Evolutionary conservation across 2,888 invertebrate genomes (phyloP).

Genomic region (Empis stercorea): DNA sequence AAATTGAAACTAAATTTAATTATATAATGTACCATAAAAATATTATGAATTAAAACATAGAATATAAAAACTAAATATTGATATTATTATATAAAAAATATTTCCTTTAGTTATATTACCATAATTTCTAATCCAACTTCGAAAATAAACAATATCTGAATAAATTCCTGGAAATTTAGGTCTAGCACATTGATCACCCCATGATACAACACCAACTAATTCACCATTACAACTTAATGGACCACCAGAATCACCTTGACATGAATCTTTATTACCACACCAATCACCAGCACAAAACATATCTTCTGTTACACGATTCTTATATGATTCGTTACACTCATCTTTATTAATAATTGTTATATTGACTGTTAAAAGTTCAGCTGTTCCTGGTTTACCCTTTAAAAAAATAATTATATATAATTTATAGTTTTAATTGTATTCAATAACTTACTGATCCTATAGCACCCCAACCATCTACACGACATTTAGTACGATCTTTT

Average conservation of each 20-base stretch:
- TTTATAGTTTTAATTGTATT: not conserved
- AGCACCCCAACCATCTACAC: conserved; percentile 27
- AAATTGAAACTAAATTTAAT: no score
- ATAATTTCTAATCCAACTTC: conserved; percentile 9
- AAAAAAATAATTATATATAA: no score
- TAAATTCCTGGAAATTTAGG: conserved; percentile 60
- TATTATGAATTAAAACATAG: no score
- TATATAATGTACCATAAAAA: no score
- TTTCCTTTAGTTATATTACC: not conserved
- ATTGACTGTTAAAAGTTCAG: conserved; percentile 11
- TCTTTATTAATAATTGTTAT: conserved; percentile 9
- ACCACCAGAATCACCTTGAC: conserved; percentile 71
- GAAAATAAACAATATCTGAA: conserved; percentile 41
- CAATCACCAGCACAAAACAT: conserved; percentile 59
- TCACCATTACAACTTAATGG: conserved; percentile 50
- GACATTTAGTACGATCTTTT: conserved; percentile 12
- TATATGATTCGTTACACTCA: conserved; percentile 9
- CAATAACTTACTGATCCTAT: not conserved
- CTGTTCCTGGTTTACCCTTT: not conserved
- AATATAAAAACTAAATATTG: no score
- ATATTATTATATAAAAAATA: not conserved
- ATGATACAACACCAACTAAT: conserved; percentile 63
- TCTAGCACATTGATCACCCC: conserved; percentile 64
- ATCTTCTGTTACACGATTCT: conserved; percentile 42
- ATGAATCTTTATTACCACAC: conserved; percentile 60